Conservation (phyloP, 2,113 vertebrate species). For the Odontesthes bonariensis region DNA sequence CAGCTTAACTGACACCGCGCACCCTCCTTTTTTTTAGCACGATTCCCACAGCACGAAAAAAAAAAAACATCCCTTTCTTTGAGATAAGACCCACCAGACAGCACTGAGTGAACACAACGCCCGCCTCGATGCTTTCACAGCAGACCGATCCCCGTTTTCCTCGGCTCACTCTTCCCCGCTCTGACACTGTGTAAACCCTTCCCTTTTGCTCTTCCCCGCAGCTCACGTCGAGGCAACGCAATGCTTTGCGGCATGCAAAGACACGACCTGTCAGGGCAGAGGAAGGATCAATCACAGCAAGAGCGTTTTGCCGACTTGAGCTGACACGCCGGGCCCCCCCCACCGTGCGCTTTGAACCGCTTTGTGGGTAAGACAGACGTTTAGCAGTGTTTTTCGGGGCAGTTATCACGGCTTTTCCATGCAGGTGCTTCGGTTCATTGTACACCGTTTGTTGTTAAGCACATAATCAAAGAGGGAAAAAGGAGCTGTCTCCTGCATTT, state of each 20-base stretch:
- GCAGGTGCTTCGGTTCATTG: slow-evolving; percentile 61
- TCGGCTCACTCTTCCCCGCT: slow-evolving; percentile 7
- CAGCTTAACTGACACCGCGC: no score
- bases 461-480: slow-evolving; percentile 58
- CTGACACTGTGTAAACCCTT: slow-evolving; percentile 24
- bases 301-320: slow-evolving; percentile 57
- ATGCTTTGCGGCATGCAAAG: slow-evolving; percentile 53
- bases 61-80: slow-evolving; percentile 2
- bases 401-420: slow-evolving; percentile 44
- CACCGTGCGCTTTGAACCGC: slow-evolving; percentile 63
- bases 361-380: slow-evolving; percentile 66
- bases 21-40: slow-evolving; percentile 1
- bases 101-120: not conserved
- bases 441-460: slow-evolving; percentile 53
- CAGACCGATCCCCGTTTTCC: slow-evolving; percentile 30
- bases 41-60: slow-evolving; percentile 12
- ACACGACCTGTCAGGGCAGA: slow-evolving; percentile 57
- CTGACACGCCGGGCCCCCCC: slow-evolving; percentile 55
- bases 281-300: slow-evolving; percentile 61
- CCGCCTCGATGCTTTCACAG: not conserved
- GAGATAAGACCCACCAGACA: slow-evolving; percentile 4
- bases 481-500: slow-evolving; percentile 34
- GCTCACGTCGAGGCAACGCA: slow-evolving; percentile 24
- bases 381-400: slow-evolving; percentile 36
- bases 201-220: not conserved